phyloP scores from a whole-genome alignment of 92 coral and sea anemone species.

The Parazoanthus darwini region DNA sequence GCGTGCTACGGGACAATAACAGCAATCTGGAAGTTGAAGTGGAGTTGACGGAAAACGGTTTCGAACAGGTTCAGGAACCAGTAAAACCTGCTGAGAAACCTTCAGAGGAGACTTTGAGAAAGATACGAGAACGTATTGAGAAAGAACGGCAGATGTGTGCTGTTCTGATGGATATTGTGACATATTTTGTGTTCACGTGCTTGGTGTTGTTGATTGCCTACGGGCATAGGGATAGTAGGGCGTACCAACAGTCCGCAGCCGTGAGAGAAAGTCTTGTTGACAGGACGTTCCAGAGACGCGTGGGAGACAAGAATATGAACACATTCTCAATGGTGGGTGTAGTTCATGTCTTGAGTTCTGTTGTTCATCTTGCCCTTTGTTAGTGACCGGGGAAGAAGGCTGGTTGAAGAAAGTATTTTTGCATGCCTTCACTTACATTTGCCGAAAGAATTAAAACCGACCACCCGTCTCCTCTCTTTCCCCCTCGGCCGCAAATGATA shows the following conservation, averaged over 20 bases:
- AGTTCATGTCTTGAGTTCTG: neutral
- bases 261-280: conserved; percentile 54
- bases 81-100: conserved; percentile 62
- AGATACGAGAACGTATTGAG: conserved; percentile 71
- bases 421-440: too few relatives aligned
- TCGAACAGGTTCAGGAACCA: conserved; percentile 18
- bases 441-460: too few relatives aligned
- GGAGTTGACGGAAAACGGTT: conserved; percentile 4
- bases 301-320: neutral
- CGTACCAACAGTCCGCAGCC: conserved; percentile 71
- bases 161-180: conserved; percentile 68
- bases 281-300: conserved; percentile 4
- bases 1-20: conserved; percentile 16
- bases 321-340: conserved; percentile 68
- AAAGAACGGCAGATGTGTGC: conserved; percentile 80
- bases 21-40: conserved; percentile 33
- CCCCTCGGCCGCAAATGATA: neutral
- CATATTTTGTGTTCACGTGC: conserved; percentile 62
- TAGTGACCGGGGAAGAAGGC: neutral
- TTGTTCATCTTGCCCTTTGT: neutral
- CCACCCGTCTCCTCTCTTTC: too few relatives aligned
- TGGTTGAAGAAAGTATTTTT: too few relatives aligned
- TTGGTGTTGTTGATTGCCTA: conserved; percentile 83
- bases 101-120: conserved; percentile 66
- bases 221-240: conserved; percentile 74